These are phyloP conservation scores for Pseudachorutes palmiensis DNA, from an alignment of 1,140 invertebrate species.

Conservation along the genomic window DNA sequence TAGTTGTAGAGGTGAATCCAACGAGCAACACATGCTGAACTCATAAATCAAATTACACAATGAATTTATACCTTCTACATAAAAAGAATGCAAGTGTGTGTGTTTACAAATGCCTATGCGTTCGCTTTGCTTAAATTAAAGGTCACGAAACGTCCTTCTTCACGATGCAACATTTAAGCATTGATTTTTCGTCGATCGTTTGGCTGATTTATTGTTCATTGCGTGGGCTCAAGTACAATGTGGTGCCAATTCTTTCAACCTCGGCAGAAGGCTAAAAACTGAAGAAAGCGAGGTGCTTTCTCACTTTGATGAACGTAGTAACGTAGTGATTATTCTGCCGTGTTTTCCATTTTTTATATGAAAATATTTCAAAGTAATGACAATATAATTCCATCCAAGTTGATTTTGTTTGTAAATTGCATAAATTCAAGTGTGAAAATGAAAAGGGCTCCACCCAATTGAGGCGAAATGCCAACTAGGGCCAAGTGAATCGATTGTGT, in stretches of 20 bases:
- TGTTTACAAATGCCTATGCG: too few species aligned
- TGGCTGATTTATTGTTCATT: neutral
- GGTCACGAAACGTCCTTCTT: constrained; percentile 2
- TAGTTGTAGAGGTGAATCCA: too few species aligned
- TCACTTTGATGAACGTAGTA: neutral
- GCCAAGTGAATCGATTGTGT: constrained; percentile 5
- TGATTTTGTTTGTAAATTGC: neutral
- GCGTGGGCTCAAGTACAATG: neutral
- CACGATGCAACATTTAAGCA: neutral
- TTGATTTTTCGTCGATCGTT: neutral
- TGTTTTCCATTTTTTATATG: neutral
- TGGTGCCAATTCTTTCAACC: neutral
- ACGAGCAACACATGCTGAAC: too few species aligned
- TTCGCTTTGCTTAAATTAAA: too few species aligned
- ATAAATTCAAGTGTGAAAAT: neutral
- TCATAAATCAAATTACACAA: too few species aligned
- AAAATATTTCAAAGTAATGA: neutral
- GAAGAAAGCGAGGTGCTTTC: neutral
- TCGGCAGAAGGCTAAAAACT: neutral
- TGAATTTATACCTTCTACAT: too few species aligned
- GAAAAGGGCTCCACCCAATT: neutral
- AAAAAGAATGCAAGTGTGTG: too few species aligned
- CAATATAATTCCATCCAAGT: neutral
- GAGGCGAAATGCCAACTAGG: neutral
- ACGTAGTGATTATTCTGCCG: neutral